phyloP scores from a whole-genome alignment of 2,888 invertebrate genomes.

The Perizoma affinitatum region DNA sequence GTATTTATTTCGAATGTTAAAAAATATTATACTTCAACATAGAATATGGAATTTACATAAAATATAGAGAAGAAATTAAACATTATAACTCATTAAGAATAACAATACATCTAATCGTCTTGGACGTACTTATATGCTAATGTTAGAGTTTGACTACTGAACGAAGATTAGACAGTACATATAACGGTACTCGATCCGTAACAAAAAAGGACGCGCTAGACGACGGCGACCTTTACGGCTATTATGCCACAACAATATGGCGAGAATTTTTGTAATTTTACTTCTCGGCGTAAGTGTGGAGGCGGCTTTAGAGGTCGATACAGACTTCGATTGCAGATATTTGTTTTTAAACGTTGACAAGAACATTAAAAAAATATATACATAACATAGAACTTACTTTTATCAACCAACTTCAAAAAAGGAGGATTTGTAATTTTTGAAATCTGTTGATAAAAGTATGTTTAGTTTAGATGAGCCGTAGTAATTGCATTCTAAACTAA shows the following conservation, averaged over 20 bases:
- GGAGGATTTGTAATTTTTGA: too few species aligned
- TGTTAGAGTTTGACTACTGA: conserved; percentile 52
- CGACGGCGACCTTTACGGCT: too few species aligned
- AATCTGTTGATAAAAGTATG: background rate
- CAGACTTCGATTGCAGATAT: background rate
- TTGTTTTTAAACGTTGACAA: background rate
- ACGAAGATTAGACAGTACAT: conserved; percentile 25
- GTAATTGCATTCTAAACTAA: background rate
- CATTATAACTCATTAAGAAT: conserved; percentile 26
- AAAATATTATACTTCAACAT: conserved; percentile 46
- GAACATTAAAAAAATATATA: too few species aligned
- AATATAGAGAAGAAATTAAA: conserved; percentile 48
- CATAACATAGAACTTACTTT: too few species aligned
- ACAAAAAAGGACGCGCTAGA: too few species aligned
- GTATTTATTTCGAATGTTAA: conserved; percentile 34
- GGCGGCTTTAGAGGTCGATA: background rate
- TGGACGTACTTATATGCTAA: conserved; percentile 63
- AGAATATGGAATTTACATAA: conserved; percentile 51
- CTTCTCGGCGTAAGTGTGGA: background rate
- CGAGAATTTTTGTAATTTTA: too few species aligned
- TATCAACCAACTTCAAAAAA: too few species aligned
- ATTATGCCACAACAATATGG: too few species aligned
- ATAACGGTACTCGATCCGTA: too few species aligned
- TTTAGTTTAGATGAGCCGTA: too few species aligned
- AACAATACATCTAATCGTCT: conserved; percentile 57